Conservation (phyloP, 2,888 invertebrate genomes). For the Orchesella flavescens region DNA sequence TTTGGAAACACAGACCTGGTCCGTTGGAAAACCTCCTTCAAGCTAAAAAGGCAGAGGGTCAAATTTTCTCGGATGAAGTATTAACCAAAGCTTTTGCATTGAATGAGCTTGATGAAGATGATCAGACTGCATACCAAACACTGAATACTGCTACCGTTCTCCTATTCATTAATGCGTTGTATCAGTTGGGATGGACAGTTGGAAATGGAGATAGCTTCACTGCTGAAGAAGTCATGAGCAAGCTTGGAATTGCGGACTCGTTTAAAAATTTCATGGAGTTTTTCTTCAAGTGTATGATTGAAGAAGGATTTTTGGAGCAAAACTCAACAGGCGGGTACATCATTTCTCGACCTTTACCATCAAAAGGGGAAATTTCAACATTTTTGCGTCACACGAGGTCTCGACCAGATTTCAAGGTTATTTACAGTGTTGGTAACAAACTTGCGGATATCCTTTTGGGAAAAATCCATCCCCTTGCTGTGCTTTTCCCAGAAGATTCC, state of each 20-base stretch:
- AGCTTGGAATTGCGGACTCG: too few relatives aligned
- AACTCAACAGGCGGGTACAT: neutral
- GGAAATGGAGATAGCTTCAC: too few relatives aligned
- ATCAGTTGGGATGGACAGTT: conserved; percentile 7
- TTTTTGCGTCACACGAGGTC: neutral
- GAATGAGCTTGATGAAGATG: neutral
- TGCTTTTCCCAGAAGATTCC: too few relatives aligned
- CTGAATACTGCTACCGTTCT: neutral
- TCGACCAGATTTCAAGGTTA: neutral
- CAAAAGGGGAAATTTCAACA: neutral
- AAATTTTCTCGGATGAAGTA: neutral
- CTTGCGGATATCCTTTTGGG: neutral
- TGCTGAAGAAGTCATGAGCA: too few relatives aligned
- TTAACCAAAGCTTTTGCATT: neutral
- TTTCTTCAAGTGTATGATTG: too few relatives aligned
- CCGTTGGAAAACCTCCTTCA: too few relatives aligned
- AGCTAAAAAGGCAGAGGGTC: too few relatives aligned
- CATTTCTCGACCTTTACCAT: too few relatives aligned
- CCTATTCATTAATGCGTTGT: conserved; percentile 6
- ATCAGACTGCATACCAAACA: neutral
- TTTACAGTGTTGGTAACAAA: neutral
- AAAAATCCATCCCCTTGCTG: too few relatives aligned
- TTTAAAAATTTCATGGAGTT: too few relatives aligned
- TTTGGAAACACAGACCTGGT: neutral
- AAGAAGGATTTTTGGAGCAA: neutral